Percentiles rank a stretch among this genome's conserved stretches.
Conservation (phyloP, 2,113 vertebrate species). For the Catharus minimus region DNA sequence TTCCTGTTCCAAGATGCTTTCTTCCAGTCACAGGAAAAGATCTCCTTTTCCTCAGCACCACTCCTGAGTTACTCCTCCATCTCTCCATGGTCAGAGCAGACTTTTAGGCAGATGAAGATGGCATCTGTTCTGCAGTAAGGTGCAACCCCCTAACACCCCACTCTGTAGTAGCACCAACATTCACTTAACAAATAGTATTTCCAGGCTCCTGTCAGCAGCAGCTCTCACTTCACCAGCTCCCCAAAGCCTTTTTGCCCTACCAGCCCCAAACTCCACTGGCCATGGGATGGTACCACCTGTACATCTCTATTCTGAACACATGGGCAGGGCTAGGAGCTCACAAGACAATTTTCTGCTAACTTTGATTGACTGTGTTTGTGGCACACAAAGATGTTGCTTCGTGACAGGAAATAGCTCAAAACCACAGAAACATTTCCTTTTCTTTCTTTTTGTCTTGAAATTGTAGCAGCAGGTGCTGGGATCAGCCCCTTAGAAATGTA, state of each 20-base stretch:
- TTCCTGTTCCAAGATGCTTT: not conserved
- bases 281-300: too few species aligned
- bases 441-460: not conserved
- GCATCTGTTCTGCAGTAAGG: not conserved
- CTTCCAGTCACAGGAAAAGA: not conserved
- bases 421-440: not conserved
- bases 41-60: not conserved
- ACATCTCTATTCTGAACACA: not conserved
- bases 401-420: conserved; percentile 15
- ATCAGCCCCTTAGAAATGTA: not conserved
- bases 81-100: not conserved
- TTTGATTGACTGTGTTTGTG: not conserved
- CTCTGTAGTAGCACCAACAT: not conserved
- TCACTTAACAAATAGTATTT: not conserved
- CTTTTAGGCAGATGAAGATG: not conserved
- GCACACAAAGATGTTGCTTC: not conserved
- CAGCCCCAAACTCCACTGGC: not conserved
- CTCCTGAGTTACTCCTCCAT: not conserved
- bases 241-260: not conserved
- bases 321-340: not conserved
- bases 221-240: not conserved
- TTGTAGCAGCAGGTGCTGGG: not conserved
- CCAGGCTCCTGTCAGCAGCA: not conserved
- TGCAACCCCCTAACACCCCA: not conserved
- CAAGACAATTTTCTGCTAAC: not conserved